A percentile compares a stretch with the other conserved stretches of the same genome.
Conservation (phyloP, 2,113 vertebrate genomes). For the Platichthys flesus region DNA sequence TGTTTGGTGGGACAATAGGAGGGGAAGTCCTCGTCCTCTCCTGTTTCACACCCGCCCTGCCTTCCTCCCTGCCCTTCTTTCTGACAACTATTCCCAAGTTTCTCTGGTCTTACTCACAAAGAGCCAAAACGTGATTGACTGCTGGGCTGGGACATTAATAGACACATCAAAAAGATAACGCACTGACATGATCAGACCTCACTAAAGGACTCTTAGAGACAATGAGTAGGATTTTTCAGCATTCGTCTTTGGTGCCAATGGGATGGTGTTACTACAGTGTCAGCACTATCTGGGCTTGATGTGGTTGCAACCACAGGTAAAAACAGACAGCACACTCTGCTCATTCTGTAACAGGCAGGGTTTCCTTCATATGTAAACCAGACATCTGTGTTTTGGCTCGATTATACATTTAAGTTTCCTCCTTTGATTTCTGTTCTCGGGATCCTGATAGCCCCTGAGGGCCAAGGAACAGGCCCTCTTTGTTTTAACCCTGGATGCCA, state of each 20-base stretch:
- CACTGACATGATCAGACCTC: slow-evolving; percentile 12
- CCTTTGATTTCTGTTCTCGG: slow-evolving; percentile 58
- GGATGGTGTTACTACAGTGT: slow-evolving; percentile 17
- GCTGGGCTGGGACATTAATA: neutral
- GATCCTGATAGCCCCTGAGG: slow-evolving; percentile 60
- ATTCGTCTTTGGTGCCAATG: neutral
- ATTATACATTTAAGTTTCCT: slow-evolving; percentile 48
- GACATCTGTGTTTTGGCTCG: slow-evolving; percentile 55
- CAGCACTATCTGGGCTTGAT: slow-evolving; percentile 33
- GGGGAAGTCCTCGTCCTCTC: slow-evolving; percentile 61
- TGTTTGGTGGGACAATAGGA: slow-evolving; percentile 70
- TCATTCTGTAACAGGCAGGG: slow-evolving; percentile 8
- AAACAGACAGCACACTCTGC: slow-evolving; percentile 11
- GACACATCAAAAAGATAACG: neutral
- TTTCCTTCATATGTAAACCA: slow-evolving; percentile 30
- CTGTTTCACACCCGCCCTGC: slow-evolving; percentile 68
- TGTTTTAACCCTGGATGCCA: slow-evolving; percentile 64
- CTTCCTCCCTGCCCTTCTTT: slow-evolving; percentile 25
- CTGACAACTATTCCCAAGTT: slow-evolving; percentile 17
- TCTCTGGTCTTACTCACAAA: neutral
- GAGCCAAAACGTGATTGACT: neutral
- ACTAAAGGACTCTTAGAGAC: slow-evolving; percentile 1
- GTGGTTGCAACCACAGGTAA: slow-evolving; percentile 43
- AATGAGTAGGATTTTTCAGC: neutral
- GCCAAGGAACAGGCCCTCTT: slow-evolving; percentile 62